Percentiles rank a stretch among this genome's conserved stretches.
These are phyloP conservation scores for Pseudachorutes palmiensis DNA, from an alignment of 1,140 invertebrate species.

Conservation along the genomic window DNA sequence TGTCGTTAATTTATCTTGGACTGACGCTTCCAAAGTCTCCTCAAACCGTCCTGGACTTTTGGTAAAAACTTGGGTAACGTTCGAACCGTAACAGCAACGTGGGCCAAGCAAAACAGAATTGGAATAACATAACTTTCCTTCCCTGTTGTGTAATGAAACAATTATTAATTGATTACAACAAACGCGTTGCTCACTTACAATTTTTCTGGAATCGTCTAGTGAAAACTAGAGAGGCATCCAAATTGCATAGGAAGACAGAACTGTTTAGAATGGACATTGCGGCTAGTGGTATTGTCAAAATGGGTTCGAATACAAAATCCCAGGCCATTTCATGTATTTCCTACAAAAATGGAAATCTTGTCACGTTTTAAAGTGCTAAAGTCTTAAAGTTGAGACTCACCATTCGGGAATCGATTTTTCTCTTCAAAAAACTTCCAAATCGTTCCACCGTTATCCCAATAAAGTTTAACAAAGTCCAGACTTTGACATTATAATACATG, in stretches of 20 bases:
- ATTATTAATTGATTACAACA: background rate
- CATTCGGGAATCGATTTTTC: conserved; percentile 16
- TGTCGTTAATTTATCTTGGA: too few species aligned
- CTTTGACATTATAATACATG: conserved; percentile 61
- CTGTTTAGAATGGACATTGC: conserved; percentile 37
- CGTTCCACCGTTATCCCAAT: conserved; percentile 64
- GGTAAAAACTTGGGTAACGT: conserved; percentile 12
- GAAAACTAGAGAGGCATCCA: conserved; percentile 15
- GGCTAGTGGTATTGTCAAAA: conserved; percentile 32
- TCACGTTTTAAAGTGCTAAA: background rate
- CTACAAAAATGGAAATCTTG: conserved; percentile 7
- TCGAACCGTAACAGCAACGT: conserved; percentile 23
- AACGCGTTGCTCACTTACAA: too few species aligned
- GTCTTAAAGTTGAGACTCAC: conserved; percentile 3
- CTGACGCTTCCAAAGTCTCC: too few species aligned
- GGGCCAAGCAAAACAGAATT: conserved; percentile 26
- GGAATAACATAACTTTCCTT: conserved; percentile 1
- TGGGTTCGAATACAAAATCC: conserved; percentile 34
- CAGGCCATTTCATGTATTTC: conserved; percentile 18
- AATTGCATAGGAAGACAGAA: conserved; percentile 30
- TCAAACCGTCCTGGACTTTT: background rate
- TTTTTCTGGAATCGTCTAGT: background rate
- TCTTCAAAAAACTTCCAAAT: conserved; percentile 41
- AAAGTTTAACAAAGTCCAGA: conserved; percentile 78
- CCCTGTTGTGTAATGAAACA: conserved; percentile 13